These are phyloP conservation scores for Archaeoteleia sp. DNA, from an alignment of 2,888 invertebrate species.

Conservation along the genomic window DNA sequence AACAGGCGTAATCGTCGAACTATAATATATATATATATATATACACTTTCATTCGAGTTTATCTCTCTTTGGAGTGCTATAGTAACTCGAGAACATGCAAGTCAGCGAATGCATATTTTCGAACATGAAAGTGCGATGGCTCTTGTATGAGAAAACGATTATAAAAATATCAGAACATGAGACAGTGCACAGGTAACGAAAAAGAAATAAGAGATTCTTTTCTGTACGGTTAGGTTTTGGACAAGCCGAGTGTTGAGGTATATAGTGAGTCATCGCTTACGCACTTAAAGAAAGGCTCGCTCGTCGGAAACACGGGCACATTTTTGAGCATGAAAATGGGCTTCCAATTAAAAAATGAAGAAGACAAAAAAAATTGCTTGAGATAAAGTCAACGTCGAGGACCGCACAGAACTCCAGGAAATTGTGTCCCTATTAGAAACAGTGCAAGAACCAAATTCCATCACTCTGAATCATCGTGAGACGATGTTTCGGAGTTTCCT, in stretches of 20 bases:
- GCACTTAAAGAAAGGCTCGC: constrained; percentile 28
- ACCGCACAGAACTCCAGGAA: constrained; percentile 34
- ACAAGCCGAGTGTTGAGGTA: constrained; percentile 15
- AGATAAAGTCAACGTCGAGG: constrained; percentile 38
- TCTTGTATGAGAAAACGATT: constrained; percentile 6
- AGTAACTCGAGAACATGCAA: constrained; percentile 6
- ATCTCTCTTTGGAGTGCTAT: too few species aligned
- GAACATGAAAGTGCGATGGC: constrained; percentile 4
- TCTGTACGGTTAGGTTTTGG: constrained; percentile 16
- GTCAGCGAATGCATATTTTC: constrained; percentile 7
- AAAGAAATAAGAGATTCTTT: constrained; percentile 1
- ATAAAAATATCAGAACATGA: constrained; percentile 9
- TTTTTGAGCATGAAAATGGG: constrained; percentile 52
- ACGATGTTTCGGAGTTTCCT: constrained; percentile 37
- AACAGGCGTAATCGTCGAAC: too few species aligned
- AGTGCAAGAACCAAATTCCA: constrained; percentile 48
- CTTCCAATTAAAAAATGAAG: constrained; percentile 35
- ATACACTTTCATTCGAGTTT: too few species aligned
- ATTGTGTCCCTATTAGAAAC: constrained; percentile 40
- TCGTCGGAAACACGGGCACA: constrained; percentile 36
- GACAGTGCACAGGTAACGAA: constrained; percentile 18
- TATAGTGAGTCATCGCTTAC: constrained; percentile 52
- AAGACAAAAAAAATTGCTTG: constrained; percentile 26
- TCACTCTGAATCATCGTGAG: constrained; percentile 36
- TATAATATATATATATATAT: too few species aligned